phyloP scores from a whole-genome alignment of 2,888 invertebrate genomes.

The Boloria euphrosyne region DNA sequence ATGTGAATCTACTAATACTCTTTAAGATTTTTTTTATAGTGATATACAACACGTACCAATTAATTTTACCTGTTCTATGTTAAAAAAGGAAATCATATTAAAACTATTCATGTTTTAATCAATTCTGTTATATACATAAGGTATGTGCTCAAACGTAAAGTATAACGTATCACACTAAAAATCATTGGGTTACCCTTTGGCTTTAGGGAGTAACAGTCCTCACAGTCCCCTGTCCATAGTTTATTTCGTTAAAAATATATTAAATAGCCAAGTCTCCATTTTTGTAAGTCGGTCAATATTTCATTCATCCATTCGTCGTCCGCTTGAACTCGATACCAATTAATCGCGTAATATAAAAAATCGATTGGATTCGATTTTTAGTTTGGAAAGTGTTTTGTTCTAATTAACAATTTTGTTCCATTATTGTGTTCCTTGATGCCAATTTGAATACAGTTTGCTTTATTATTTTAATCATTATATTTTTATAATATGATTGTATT shows the following conservation, averaged over 20 bases:
- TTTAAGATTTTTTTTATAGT: too few species aligned
- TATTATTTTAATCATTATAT: not conserved
- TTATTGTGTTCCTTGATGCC: not conserved
- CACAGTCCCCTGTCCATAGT: too few species aligned
- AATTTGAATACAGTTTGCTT: not conserved
- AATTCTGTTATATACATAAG: too few species aligned
- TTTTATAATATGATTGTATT: not conserved
- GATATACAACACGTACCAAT: too few species aligned
- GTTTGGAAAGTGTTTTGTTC: slow-evolving; percentile 29
- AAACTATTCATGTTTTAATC: not conserved
- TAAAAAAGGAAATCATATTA: not conserved
- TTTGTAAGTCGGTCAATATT: not conserved
- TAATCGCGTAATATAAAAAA: slow-evolving; percentile 21
- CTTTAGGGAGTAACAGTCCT: too few species aligned
- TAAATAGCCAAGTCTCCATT: not conserved
- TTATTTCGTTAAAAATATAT: not conserved
- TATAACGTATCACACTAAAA: too few species aligned
- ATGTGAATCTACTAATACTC: too few species aligned
- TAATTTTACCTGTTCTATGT: not conserved
- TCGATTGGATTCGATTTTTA: slow-evolving; percentile 26
- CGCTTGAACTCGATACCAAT: slow-evolving; percentile 21
- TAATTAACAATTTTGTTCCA: slow-evolving; percentile 14
- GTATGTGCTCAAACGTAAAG: too few species aligned
- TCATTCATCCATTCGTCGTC: not conserved
- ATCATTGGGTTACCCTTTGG: too few species aligned